Conservation (phyloP, 2,888 invertebrate genomes). For the Patella ulyssiponensis region DNA sequence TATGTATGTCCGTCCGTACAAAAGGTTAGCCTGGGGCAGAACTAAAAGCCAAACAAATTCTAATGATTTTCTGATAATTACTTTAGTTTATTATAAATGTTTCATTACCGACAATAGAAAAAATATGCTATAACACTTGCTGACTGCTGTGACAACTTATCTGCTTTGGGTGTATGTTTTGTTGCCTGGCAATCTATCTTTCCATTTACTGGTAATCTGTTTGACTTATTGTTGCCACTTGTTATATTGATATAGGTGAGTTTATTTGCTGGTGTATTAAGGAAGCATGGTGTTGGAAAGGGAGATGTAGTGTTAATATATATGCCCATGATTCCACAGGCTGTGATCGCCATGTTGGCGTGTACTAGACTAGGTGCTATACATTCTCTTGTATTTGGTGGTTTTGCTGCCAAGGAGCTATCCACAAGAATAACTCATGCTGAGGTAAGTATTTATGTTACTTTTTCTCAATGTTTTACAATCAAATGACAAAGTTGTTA, state of each 20-base stretch:
- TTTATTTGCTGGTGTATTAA: conserved; percentile 84
- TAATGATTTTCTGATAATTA: too few relatives aligned
- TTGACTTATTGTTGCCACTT: too few relatives aligned
- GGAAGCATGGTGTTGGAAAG: conserved; percentile 82
- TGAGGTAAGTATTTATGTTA: conserved; percentile 55
- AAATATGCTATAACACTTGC: too few relatives aligned
- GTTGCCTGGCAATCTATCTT: too few relatives aligned
- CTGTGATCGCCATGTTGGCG: conserved; percentile 90
- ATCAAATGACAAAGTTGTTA: neutral
- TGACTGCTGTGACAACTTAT: too few relatives aligned
- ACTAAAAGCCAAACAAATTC: too few relatives aligned
- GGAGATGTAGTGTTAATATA: conserved; percentile 92
- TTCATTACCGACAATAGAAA: too few relatives aligned
- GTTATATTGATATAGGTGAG: conserved; percentile 76
- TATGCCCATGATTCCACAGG: conserved; percentile 95
- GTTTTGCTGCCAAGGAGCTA: conserved; percentile 91
- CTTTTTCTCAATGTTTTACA: neutral
- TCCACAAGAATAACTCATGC: conserved; percentile 87
- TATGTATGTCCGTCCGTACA: too few relatives aligned
- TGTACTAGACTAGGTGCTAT: conserved; percentile 89
- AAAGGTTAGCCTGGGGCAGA: too few relatives aligned
- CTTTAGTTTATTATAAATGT: too few relatives aligned
- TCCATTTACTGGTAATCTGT: too few relatives aligned
- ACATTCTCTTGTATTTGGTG: conserved; percentile 94
- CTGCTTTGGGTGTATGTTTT: too few relatives aligned